phyloP scores from a whole-genome alignment of 1,140 invertebrate species.

The Apis mellifera region Amel_HAv3.1 CM009937.2:9392501-9393000 shows the following conservation, averaged over 20 bases:
- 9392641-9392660: conserved; percentile 23
- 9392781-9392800: conserved; percentile 43
- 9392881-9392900: conserved; percentile 41
- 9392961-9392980: conserved; percentile 36
- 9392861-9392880: conserved; percentile 38
- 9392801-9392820: conserved; percentile 50
- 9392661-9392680: conserved; percentile 44
- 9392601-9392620: not conserved
- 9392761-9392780: conserved; percentile 39
- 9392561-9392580: too few relatives aligned
- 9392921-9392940: conserved; percentile 31
- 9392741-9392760: conserved; percentile 44
- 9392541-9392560: too few relatives aligned
- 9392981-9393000: not conserved
- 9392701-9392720: conserved; percentile 17
- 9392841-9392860: conserved; percentile 49
- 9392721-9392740: conserved; percentile 48
- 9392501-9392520: too few relatives aligned
- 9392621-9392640: conserved; percentile 37
- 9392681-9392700: not conserved
- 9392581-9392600: not conserved
- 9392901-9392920: conserved; percentile 53
- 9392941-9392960: conserved; percentile 43
- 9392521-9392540: too few relatives aligned
- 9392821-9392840: conserved; percentile 41